A percentile compares a stretch with the other conserved stretches of the same genome.
Evolutionary conservation across 2,797 vertebrate species (phyloP).

Genomic region (Fringilla coelebs): DNA sequence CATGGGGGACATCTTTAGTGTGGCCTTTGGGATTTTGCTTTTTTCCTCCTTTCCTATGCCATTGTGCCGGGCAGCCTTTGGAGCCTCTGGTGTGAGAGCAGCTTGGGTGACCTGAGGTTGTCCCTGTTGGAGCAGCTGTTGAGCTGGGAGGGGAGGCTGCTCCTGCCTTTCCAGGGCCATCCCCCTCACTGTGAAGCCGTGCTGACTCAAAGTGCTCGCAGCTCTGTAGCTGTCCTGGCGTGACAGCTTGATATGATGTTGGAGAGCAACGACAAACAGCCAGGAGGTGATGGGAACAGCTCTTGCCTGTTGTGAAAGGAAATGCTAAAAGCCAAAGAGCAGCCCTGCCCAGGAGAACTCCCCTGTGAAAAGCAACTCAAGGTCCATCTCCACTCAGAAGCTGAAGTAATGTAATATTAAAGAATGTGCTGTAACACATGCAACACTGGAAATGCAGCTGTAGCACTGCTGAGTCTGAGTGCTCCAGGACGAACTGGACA

Average conservation of each 20-base stretch:
- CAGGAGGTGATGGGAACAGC: not conserved
- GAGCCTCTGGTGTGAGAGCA: not conserved
- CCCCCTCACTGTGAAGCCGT: not conserved
- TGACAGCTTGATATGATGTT: not conserved
- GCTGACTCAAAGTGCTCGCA: not conserved
- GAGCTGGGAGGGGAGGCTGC: not conserved
- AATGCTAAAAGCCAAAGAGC: not conserved
- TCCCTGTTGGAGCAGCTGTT: not conserved
- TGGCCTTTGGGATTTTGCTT: not conserved
- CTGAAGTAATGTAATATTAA: not conserved
- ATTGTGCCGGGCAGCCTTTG: not conserved
- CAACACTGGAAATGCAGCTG: not conserved
- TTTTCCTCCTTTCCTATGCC: not conserved
- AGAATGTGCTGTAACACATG: not conserved
- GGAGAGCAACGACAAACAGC: slow-evolving; percentile 3
- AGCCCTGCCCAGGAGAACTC: not conserved
- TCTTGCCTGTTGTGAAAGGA: slow-evolving; percentile 3
- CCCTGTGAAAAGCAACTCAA: not conserved
- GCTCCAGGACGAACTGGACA: not conserved
- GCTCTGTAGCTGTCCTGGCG: not conserved
- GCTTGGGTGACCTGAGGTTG: not conserved
- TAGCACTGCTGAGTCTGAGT: not conserved
- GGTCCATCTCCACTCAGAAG: not conserved
- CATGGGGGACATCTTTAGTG: not conserved
- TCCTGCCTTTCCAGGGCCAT: not conserved